Base-by-base conservation (phyloP, 1,140 invertebrate genomes). In the Steinernema khuongi region DNA sequence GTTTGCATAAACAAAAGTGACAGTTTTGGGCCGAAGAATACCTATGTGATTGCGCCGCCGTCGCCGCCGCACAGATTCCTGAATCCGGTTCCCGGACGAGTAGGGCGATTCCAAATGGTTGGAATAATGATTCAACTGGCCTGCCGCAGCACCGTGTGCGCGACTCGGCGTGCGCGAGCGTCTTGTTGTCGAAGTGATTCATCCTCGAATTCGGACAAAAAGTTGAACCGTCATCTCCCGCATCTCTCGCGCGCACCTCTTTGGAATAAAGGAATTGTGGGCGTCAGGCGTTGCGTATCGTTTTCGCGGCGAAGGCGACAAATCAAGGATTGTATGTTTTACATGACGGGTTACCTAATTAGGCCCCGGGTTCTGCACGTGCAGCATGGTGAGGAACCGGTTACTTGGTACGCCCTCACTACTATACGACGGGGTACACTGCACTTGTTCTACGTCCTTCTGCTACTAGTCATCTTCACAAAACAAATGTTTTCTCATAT, bases 111-210 rank as follows among this genome's bases (percentile, higher is more conserved):
- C 50, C 50, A 60, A 60, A 60, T 60, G 50, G 50, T 60, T 60
- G 50, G n/a, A 60, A 60, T 60, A 60, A 60, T 60, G 50, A 60
- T 60, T 60, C 50, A 60, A 60, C 50, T 60, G 7, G 36, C n/a
- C n/a, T n/a, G n/a, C n/a, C 36, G 50, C 50, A n/a, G 14, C 14
- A 4, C 14, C 50, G 50, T 26, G 11, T 60, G 11, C 11, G 50
- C 50, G 50, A 60, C 50, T 60, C 22, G 11, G 7, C 4, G 2
- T 14, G 14, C 50, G 50, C n/a, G 7, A 22, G 14, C 22, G 50
- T 60, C 22, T 60, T 60, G 50, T 60, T 60, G 50, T 60, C 50
- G 19, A 60, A 60, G 22, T 60, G 50, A 60, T 60, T 60, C 50
- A 60, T 22, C 50, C 50, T n/a, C 11, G 22, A 60, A 60, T 60